Evolutionary conservation across 2,797 vertebrate species (phyloP).

Genomic region (Tragopan temminckii): DNA sequence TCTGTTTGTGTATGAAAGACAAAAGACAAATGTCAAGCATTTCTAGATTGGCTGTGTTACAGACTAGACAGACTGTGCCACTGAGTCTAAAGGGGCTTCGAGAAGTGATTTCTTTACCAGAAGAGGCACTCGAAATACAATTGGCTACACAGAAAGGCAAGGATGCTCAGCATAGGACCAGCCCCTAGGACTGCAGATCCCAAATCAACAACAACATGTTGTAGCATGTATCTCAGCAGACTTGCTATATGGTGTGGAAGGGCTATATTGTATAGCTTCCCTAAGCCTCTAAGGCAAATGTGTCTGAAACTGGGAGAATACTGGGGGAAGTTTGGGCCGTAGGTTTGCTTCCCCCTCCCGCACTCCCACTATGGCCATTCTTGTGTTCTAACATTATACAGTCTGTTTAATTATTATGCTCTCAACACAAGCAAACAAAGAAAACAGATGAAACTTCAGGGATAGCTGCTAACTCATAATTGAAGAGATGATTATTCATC

Average conservation of each 20-base stretch:
- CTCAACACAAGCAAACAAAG: constrained; percentile 64
- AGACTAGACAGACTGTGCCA: background rate
- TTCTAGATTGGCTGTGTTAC: background rate
- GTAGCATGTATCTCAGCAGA: background rate
- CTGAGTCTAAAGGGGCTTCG: background rate
- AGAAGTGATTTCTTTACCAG: fast-evolving
- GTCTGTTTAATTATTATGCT: constrained; percentile 22
- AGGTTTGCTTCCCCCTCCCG: background rate
- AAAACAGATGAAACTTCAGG: constrained; percentile 62
- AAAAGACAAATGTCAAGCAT: background rate
- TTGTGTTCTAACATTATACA: background rate
- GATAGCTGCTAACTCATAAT: constrained; percentile 70
- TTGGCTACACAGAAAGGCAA: background rate
- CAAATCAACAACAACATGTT: background rate
- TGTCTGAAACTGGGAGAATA: background rate
- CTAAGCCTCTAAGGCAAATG: background rate
- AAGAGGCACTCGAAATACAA: fast-evolving
- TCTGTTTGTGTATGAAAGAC: background rate
- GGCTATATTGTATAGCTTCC: background rate
- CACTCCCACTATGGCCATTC: constrained; percentile 4
- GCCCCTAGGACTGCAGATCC: background rate
- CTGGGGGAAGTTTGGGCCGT: background rate
- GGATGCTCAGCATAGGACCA: background rate
- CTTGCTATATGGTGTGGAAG: fast-evolving
- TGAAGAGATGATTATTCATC: constrained; percentile 67